Percentiles rank a stretch among this genome's conserved stretches.
phyloP scores from a whole-genome alignment of 1,140 invertebrate species.

The Apis cerana region DNA sequence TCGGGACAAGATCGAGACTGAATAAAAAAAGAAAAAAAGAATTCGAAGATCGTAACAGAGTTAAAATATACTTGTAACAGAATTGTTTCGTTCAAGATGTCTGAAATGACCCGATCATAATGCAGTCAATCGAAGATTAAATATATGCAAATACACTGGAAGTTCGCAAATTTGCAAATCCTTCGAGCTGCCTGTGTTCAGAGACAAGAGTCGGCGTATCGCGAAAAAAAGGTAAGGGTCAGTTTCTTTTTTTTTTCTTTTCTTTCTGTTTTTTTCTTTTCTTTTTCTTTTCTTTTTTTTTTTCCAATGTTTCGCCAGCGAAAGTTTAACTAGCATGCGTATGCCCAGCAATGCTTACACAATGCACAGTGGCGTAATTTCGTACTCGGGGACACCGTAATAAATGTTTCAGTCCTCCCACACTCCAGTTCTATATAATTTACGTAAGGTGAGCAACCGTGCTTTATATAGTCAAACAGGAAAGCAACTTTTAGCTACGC shows the following conservation, averaged over 20 bases:
- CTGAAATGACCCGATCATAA: no score
- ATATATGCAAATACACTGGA: neutral
- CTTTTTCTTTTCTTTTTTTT: no score
- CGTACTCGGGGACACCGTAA: slow-evolving; percentile 54
- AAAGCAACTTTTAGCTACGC: slow-evolving; percentile 28
- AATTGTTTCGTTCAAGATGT: no score
- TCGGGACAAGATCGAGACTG: no score
- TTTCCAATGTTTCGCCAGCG: slow-evolving; percentile 50
- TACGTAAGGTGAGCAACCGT: slow-evolving; percentile 55
- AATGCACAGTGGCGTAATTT: slow-evolving; percentile 67
- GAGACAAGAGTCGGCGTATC: neutral
- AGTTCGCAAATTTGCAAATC: neutral
- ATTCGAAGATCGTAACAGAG: no score
- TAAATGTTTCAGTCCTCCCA: slow-evolving; percentile 62
- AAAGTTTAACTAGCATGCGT: slow-evolving; percentile 66
- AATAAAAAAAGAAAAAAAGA: no score
- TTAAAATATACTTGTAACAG: no score
- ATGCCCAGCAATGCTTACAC: slow-evolving; percentile 58
- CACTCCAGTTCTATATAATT: slow-evolving; percentile 64
- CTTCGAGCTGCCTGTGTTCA: neutral
- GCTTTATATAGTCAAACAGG: slow-evolving; percentile 50
- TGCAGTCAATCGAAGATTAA: no score
- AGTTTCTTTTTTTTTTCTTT: slow-evolving; percentile 31
- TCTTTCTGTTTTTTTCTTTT: no score
- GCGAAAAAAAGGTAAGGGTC: slow-evolving; percentile 49